These are phyloP conservation scores for Volucella inflata DNA, from an alignment of 2,888 invertebrate genomes.

Conservation along the genomic window DNA sequence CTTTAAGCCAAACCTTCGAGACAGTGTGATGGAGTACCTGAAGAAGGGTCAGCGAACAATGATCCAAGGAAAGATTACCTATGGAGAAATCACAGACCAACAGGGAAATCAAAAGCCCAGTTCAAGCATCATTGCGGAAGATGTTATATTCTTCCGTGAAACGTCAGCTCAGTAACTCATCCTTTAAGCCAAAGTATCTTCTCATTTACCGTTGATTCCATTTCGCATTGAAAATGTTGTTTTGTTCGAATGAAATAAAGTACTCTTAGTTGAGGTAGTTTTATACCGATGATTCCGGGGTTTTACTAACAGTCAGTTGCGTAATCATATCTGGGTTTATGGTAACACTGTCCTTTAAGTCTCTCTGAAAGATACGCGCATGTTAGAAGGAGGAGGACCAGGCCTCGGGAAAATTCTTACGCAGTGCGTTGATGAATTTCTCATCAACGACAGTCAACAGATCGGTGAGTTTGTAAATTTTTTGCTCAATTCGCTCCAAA, in stretches of 20 bases:
- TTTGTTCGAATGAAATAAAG: conserved; percentile 47
- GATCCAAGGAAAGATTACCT: conserved; percentile 92
- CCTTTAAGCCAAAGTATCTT: conserved; percentile 58
- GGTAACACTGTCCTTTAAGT: conserved; percentile 28
- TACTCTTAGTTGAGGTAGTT: conserved; percentile 43
- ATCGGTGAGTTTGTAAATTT: conserved; percentile 23
- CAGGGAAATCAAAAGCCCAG: conserved; percentile 89
- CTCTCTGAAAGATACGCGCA: conserved; percentile 20
- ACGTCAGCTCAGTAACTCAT: conserved; percentile 67
- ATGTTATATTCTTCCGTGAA: conserved; percentile 91
- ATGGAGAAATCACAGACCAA: conserved; percentile 92
- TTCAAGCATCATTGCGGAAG: conserved; percentile 94
- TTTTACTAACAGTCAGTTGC: conserved; percentile 33
- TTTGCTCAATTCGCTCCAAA: conserved; percentile 38
- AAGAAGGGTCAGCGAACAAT: conserved; percentile 94
- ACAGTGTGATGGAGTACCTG: conserved; percentile 90
- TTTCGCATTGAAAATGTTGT: conserved; percentile 54
- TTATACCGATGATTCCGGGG: conserved; percentile 9
- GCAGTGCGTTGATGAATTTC: conserved; percentile 26
- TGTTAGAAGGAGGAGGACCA: background rate
- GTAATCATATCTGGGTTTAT: conserved; percentile 23
- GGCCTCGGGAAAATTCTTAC: conserved; percentile 18
- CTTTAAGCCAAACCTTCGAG: conserved; percentile 92
- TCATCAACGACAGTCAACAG: conserved; percentile 11
- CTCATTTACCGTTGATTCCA: conserved; percentile 54